These are phyloP conservation scores for Polydrusus cervinus DNA, from an alignment of 2,888 invertebrate genomes.

Conservation along the genomic window DNA sequence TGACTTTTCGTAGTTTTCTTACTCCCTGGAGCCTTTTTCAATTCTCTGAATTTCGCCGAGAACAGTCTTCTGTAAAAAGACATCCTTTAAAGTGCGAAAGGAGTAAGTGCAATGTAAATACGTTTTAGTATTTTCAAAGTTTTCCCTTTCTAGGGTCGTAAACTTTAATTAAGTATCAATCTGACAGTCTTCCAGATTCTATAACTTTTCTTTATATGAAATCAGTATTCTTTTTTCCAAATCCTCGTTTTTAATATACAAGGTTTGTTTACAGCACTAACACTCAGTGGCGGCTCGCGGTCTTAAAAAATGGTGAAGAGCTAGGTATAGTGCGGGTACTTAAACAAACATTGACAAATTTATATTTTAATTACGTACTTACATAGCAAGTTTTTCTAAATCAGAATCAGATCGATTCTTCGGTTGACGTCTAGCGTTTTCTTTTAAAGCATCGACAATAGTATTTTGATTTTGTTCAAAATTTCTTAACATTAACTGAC, in stretches of 20 bases:
- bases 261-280: no score
- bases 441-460: no score
- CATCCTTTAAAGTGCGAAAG: constrained; percentile 37
- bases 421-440: no score
- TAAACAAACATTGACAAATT: no score
- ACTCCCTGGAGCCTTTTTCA: constrained; percentile 34
- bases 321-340: no score
- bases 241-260: neutral
- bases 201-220: neutral
- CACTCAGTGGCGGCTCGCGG: no score
- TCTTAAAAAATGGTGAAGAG: no score
- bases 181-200: neutral
- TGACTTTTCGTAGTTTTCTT: constrained; percentile 40
- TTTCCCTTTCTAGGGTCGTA: constrained; percentile 23
- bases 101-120: constrained; percentile 43
- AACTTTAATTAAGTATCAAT: constrained; percentile 26
- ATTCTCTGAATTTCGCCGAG: constrained; percentile 38
- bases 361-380: no score
- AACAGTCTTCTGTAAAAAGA: constrained; percentile 36
- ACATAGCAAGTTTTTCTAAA: no score
- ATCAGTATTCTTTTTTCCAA: neutral
- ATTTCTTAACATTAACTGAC: no score
- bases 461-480: no score
- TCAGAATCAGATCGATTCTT: no score
- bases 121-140: constrained; percentile 37